These are phyloP conservation scores for Trogon surrucura DNA, from an alignment of 2,113 vertebrate species.

Conservation along the genomic window DNA sequence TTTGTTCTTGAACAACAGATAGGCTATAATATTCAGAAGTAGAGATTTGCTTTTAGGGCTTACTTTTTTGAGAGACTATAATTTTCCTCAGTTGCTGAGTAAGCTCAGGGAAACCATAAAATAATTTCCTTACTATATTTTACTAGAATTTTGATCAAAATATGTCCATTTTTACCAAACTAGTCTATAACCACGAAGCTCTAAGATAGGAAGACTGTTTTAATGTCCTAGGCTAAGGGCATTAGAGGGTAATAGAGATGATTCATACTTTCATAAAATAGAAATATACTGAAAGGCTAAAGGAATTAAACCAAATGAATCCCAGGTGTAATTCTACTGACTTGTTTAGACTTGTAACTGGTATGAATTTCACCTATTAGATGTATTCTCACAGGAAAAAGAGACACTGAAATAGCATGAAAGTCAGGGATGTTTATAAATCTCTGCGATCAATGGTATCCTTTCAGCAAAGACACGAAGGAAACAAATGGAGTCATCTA, in stretches of 20 bases:
- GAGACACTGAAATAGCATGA: background rate
- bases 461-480: background rate
- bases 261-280: constrained; percentile 41
- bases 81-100: background rate
- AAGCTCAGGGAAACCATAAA: background rate
- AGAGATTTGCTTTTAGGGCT: background rate
- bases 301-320: constrained; percentile 34
- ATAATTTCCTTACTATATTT: background rate
- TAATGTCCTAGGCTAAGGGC: background rate
- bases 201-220: background rate
- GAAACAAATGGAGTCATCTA: background rate
- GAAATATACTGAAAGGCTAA: constrained; percentile 21
- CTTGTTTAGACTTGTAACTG: constrained; percentile 26
- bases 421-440: constrained; percentile 13
- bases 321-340: background rate
- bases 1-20: background rate
- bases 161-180: background rate
- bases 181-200: background rate
- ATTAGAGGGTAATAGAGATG: background rate
- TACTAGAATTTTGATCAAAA: background rate
- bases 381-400: background rate
- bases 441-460: background rate
- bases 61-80: background rate
- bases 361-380: constrained; percentile 16
- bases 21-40: background rate